Conservation (phyloP, 2,113 vertebrate species). For the Mustela nigripes region DNA sequence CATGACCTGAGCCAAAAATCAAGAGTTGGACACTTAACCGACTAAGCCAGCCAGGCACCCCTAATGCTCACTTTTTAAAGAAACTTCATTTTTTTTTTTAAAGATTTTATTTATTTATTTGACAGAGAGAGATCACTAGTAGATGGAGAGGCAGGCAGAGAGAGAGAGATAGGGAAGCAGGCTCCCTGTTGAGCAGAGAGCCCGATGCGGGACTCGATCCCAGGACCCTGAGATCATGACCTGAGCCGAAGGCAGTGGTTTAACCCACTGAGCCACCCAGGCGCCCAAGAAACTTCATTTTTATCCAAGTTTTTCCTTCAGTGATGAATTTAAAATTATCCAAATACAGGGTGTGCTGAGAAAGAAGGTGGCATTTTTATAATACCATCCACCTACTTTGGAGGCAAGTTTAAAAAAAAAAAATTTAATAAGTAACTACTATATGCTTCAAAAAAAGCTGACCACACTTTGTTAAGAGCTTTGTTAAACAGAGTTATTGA, state of each 20-base stretch:
- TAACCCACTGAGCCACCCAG: neutral
- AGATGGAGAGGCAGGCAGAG: too few species aligned
- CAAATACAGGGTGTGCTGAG: conserved; percentile 45
- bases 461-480: conserved; percentile 77
- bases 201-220: neutral
- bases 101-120: too few species aligned
- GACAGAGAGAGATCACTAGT: too few species aligned
- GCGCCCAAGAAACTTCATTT: neutral
- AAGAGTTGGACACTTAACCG: neutral
- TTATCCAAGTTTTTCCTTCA: conserved; percentile 49
- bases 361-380: neutral
- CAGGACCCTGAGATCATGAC: neutral
- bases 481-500: conserved; percentile 82
- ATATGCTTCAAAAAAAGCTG: conserved; percentile 67
- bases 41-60: neutral
- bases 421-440: conserved; percentile 62
- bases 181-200: too few species aligned
- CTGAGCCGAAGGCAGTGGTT: neutral
- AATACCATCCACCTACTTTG: conserved; percentile 20
- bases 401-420: neutral
- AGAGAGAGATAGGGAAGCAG: too few species aligned
- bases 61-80: neutral
- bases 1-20: neutral
- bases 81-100: neutral
- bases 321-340: conserved; percentile 50